phyloP scores from a whole-genome alignment of 2,113 vertebrate genomes.

The Atrichornis clamosus region DNA sequence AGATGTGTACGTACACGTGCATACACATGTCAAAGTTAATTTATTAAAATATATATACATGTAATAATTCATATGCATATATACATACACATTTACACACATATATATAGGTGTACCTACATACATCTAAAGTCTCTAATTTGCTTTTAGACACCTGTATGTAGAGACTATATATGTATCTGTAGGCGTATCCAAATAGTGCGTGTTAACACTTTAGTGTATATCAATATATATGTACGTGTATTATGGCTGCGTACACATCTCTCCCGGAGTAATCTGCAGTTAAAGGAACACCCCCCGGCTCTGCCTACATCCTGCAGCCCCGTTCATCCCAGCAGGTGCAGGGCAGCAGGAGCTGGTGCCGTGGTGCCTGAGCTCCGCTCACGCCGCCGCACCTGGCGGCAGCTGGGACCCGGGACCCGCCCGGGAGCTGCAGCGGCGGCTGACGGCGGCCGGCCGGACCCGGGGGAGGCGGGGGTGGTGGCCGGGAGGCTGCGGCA shows the following conservation, averaged over 20 bases:
- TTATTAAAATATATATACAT: not conserved
- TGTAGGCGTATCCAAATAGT: rapidly evolving
- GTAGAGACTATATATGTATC: not conserved
- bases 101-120: rapidly evolving
- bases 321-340: rapidly evolving
- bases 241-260: rapidly evolving
- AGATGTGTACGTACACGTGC: not conserved
- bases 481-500: not conserved
- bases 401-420: not conserved
- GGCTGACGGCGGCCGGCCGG: not conserved
- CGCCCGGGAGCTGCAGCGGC: not conserved
- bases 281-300: rapidly evolving
- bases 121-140: not conserved
- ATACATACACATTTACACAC: not conserved
- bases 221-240: rapidly evolving
- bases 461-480: not conserved
- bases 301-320: rapidly evolving
- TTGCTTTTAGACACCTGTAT: too few relatives aligned
- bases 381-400: not conserved
- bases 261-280: rapidly evolving
- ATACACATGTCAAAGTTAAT: not conserved
- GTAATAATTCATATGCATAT: not conserved
- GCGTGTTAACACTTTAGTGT: not conserved
- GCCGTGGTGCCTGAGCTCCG: not conserved
- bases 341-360: rapidly evolving